These are phyloP conservation scores for Harpalus rufipes DNA, from an alignment of 2,888 invertebrate genomes.

Conservation along the genomic window DNA sequence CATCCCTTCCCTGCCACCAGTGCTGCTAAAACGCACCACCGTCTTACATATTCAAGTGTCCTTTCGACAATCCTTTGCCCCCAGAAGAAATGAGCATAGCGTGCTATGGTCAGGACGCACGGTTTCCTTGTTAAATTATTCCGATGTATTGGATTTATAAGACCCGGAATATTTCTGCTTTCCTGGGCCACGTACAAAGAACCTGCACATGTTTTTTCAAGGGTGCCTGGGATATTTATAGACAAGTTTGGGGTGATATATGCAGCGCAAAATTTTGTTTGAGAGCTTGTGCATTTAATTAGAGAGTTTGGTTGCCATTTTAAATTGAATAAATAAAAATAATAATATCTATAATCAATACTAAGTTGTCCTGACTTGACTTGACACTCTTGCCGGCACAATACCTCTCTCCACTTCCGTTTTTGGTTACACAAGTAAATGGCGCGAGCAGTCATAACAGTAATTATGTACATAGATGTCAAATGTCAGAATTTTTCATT, in stretches of 20 bases:
- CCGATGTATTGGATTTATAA: slow-evolving; percentile 72
- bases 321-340: too few relatives aligned
- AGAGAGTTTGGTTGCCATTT: too few relatives aligned
- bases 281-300: too few relatives aligned
- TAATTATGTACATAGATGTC: too few relatives aligned
- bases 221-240: slow-evolving; percentile 37
- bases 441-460: too few relatives aligned
- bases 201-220: slow-evolving; percentile 19
- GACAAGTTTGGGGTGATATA: slow-evolving; percentile 10
- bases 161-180: slow-evolving; percentile 62
- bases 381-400: too few relatives aligned
- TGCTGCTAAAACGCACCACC: slow-evolving; percentile 36
- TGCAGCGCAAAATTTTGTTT: slow-evolving; percentile 12
- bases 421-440: too few relatives aligned
- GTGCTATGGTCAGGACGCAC: slow-evolving; percentile 13
- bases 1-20: neutral
- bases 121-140: slow-evolving; percentile 72
- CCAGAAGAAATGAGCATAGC: slow-evolving; percentile 33
- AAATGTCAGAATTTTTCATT: too few relatives aligned
- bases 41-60: slow-evolving; percentile 51
- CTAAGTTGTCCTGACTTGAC: too few relatives aligned
- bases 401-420: too few relatives aligned
- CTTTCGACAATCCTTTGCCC: slow-evolving; percentile 47
- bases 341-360: too few relatives aligned
- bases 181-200: slow-evolving; percentile 48